A percentile compares a stretch with the other conserved stretches of the same genome.
Conservation (phyloP, 1,140 invertebrate species). For the Macrocentrus cingulum region DNA sequence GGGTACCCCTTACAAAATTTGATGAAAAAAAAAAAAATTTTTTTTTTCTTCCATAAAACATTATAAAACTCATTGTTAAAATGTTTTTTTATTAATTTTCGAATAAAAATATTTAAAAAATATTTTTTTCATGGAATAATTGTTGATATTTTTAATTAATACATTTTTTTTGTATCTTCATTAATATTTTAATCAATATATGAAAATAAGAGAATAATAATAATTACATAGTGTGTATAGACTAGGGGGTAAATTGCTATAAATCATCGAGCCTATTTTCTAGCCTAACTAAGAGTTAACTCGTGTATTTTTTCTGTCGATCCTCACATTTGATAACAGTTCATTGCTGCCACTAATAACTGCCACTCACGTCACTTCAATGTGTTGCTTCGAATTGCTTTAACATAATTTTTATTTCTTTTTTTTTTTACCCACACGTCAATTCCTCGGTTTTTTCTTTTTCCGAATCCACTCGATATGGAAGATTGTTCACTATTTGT, state of each 20-base stretch:
- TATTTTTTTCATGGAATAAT: too few relatives aligned
- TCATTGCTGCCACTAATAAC: background rate
- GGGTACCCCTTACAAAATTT: too few relatives aligned
- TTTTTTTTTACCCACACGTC: background rate
- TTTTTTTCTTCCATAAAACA: too few relatives aligned
- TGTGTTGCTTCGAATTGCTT: slow-evolving; percentile 9
- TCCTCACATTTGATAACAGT: background rate
- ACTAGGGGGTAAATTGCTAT: background rate
- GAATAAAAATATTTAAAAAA: too few relatives aligned
- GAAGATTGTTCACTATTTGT: too few relatives aligned
- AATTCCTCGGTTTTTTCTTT: slow-evolving; percentile 2
- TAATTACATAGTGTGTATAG: slow-evolving; percentile 2
- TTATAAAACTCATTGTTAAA: too few relatives aligned
- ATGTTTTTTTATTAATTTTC: too few relatives aligned
- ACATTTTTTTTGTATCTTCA: background rate
- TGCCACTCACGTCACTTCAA: slow-evolving; percentile 1
- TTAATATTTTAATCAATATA: background rate
- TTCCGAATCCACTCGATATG: background rate
- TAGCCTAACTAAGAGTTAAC: background rate
- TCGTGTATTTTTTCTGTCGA: background rate
- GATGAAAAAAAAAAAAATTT: too few relatives aligned
- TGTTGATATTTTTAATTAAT: background rate
- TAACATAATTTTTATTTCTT: background rate
- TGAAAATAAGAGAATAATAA: background rate
- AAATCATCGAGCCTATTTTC: background rate